A percentile compares a stretch with the other conserved stretches of the same genome.
Evolutionary conservation across 2,797 vertebrate species (phyloP).

Genomic region (Sandelia bainsii): DNA sequence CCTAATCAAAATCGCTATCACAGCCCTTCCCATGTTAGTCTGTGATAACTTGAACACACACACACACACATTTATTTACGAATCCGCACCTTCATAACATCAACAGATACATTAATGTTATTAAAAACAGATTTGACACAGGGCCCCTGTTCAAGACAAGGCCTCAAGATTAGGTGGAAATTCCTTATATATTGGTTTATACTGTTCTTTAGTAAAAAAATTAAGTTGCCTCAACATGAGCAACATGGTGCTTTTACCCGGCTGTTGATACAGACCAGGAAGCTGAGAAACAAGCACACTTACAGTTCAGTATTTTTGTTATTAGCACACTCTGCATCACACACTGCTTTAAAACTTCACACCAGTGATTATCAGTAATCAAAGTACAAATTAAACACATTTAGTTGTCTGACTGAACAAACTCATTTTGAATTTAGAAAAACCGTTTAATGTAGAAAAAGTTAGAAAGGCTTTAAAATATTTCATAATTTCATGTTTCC

Average conservation of each 20-base stretch:
- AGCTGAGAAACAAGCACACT: too few relatives aligned
- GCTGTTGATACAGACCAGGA: neutral
- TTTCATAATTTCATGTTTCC: slow-evolving; percentile 25
- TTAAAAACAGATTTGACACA: neutral
- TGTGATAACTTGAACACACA: neutral
- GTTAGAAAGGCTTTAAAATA: slow-evolving; percentile 21
- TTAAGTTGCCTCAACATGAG: too few relatives aligned
- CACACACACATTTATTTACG: neutral
- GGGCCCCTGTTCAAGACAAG: neutral
- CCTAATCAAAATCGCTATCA: too few relatives aligned
- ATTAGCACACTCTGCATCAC: neutral
- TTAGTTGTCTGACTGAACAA: slow-evolving; percentile 16
- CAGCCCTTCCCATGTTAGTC: too few relatives aligned
- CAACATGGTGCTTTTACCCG: too few relatives aligned
- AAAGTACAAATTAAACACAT: neutral
- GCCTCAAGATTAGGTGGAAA: neutral
- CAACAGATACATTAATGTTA: neutral
- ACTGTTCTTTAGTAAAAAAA: neutral
- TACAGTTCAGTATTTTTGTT: neutral
- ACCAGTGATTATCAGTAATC: neutral
- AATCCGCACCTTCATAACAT: neutral
- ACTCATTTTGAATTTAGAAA: slow-evolving; percentile 38
- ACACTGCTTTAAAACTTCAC: neutral
- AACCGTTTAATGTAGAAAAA: slow-evolving; percentile 71
- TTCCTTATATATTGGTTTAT: neutral